Conservation (phyloP, 2,888 invertebrate genomes). For the Podabrus alpinus region DNA sequence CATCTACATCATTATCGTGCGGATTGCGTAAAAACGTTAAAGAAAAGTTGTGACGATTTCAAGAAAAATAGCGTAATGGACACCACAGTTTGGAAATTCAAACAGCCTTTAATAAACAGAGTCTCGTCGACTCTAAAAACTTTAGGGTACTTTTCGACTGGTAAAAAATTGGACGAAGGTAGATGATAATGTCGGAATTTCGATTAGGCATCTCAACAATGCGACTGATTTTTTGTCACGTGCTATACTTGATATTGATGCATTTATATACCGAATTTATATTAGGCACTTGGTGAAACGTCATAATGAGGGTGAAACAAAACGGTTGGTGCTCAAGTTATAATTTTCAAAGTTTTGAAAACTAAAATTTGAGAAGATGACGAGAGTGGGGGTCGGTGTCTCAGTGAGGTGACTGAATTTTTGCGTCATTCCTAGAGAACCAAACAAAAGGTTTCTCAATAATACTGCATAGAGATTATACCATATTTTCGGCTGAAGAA, state of each 20-base stretch:
- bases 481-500: background rate
- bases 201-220: background rate
- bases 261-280: background rate
- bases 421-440: background rate
- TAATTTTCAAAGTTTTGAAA: background rate
- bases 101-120: constrained; percentile 68
- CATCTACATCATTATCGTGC: constrained; percentile 89
- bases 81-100: constrained; percentile 81
- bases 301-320: background rate
- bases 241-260: background rate
- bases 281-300: background rate
- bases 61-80: constrained; percentile 77
- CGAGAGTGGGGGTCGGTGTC: background rate
- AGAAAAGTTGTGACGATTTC: constrained; percentile 78
- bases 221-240: background rate
- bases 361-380: background rate
- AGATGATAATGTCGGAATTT: background rate
- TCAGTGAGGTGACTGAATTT: no score
- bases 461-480: no score
- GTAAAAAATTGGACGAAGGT: constrained; percentile 20
- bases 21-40: constrained; percentile 81
- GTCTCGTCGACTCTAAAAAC: constrained; percentile 68
- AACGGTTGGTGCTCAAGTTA: background rate
- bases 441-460: no score
- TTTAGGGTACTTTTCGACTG: constrained; percentile 66